A percentile compares a stretch with the other conserved stretches of the same genome.
Conservation (phyloP, 2,113 vertebrate species). For the Phaethornis superciliosus region DNA sequence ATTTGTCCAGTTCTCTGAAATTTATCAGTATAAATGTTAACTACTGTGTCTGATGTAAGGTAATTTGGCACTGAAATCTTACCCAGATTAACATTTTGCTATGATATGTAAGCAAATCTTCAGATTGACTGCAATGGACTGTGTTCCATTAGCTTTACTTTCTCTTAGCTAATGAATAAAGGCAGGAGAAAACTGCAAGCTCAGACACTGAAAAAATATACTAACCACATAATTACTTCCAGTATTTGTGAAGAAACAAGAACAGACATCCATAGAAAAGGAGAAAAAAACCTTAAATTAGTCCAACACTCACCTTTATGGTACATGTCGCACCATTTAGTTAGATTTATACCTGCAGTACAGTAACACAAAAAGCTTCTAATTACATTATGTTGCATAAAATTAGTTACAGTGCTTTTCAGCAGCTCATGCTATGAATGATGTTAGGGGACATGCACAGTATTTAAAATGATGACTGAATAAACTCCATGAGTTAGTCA, state of each 20-base stretch:
- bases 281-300: slow-evolving; percentile 34
- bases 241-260: slow-evolving; percentile 38
- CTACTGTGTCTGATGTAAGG: not conserved
- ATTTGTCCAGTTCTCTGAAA: not conserved
- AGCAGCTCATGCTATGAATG: slow-evolving; percentile 21
- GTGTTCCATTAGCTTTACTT: slow-evolving; percentile 23
- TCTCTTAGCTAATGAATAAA: slow-evolving; percentile 44
- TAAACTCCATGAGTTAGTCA: slow-evolving; percentile 17
- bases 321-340: slow-evolving; percentile 6
- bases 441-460: not conserved
- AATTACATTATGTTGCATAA: slow-evolving; percentile 61
- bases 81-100: not conserved
- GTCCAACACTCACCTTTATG: slow-evolving; percentile 29
- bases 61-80: slow-evolving; percentile 32
- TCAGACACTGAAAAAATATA: slow-evolving; percentile 4
- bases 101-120: slow-evolving; percentile 2
- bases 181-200: slow-evolving; percentile 26
- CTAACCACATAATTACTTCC: not conserved
- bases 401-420: slow-evolving; percentile 44
- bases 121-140: not conserved
- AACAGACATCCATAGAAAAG: slow-evolving; percentile 9
- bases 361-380: slow-evolving; percentile 45
- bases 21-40: not conserved
- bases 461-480: slow-evolving; percentile 37
- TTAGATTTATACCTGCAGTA: slow-evolving; percentile 51